Base-by-base conservation (phyloP, 2,113 vertebrate species). In the Spea bombifrons region DNA sequence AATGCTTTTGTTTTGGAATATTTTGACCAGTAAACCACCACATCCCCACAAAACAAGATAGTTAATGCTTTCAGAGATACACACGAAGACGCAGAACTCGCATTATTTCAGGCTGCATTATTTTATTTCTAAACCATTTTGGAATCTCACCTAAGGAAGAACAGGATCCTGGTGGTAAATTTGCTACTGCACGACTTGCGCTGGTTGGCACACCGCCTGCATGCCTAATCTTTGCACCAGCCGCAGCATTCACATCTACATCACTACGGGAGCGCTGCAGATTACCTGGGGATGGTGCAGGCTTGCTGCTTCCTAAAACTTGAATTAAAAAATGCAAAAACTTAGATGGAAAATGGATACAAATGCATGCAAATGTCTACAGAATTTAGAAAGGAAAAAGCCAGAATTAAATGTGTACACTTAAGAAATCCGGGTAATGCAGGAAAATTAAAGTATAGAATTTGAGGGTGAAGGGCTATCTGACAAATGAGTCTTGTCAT, bases 221-320 rank as follows among this genome's bases (percentile, higher is more conserved):
- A 3, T 94, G 93, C 63, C 96, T 94, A 0, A 93, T 93, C 86
- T 97, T 98, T 2, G 97, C 96, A 0, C 94, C 94, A 0, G 96
- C 92, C 0, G 96, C 97, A 8, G 97, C 96, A 0, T 97, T 97
- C 44, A 99, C 97, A 0, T 99, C 97, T 0, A 99, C 96, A 81
- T 99, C 96, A 0, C 97, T 99, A 78, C 96, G 94, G 66, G 97
- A 99, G 8, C 97, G 94, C 84, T 98, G 97, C 83, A 99, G 90
- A 69, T 93, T 89, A 69, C 92, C 92, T 0, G 93, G 87, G 10
- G 94, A 90, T 30, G 91, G 82, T 49, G 86, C 85, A 1, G 89
- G 83, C 89, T 94, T 99, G 84, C 90, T 84, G 68, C 89, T 44
- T 44, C 84, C 86, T 8, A 94, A 90, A 80, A 96, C 95, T 98